phyloP scores from a whole-genome alignment of 2,113 vertebrate genomes.

The Lipotes vexillifer region DNA sequence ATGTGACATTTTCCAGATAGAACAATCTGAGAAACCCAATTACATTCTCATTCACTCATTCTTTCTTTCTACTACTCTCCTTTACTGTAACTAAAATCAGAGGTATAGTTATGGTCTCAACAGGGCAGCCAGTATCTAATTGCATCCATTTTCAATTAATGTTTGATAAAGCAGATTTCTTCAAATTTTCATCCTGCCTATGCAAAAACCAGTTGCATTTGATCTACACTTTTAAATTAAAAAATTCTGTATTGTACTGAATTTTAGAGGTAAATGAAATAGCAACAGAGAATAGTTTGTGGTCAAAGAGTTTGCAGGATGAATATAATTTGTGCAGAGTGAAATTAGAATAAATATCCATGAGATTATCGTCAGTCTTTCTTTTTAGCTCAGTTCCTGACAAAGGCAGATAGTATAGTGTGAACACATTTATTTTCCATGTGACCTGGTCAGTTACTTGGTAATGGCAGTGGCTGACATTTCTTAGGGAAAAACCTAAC shows the following conservation, averaged over 20 bases:
- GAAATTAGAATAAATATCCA: conserved; percentile 25
- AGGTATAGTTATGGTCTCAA: not conserved
- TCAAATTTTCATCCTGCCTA: not conserved
- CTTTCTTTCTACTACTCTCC: not conserved
- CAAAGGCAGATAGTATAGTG: not conserved
- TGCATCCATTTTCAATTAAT: not conserved
- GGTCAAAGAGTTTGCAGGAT: not conserved
- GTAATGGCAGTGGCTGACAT: conserved; percentile 3
- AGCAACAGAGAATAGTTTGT: not conserved
- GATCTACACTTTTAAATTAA: not conserved
- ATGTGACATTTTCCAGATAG: conserved; percentile 43
- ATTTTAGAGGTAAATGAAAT: not conserved
- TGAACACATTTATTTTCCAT: conserved; percentile 1
- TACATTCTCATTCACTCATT: not conserved
- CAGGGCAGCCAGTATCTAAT: not conserved
- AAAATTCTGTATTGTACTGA: not conserved
- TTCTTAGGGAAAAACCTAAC: conserved; percentile 43
- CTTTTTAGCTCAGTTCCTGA: not conserved
- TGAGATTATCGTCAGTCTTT: not conserved
- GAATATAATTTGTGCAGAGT: not conserved
- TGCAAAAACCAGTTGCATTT: conserved; percentile 2
- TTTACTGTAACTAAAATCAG: conserved; percentile 1
- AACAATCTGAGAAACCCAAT: conserved; percentile 29
- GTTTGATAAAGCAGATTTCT: conserved; percentile 20
- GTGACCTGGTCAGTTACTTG: conserved; percentile 1